Evolutionary conservation across 2,113 vertebrate species (phyloP), one percentile per base, ranked within the genome.

Genomic region (Riparia riparia): DNA sequence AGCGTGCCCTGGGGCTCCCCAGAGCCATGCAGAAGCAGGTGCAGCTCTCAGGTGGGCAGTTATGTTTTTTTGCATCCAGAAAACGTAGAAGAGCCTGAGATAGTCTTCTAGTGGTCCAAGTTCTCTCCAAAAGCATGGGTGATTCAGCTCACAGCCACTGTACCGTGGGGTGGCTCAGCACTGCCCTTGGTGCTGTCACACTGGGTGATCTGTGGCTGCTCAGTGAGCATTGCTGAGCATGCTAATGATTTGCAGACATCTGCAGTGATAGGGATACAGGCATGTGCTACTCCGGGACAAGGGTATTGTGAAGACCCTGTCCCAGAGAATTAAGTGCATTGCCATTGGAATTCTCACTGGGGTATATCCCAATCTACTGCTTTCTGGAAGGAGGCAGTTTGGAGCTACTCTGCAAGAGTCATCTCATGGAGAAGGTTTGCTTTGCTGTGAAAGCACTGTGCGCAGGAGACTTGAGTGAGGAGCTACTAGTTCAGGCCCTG

Each of bases 201-300:
- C 17, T 0, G 3, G 42, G 34, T 88, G 39, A 93, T 95, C 57
- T 39, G 44, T 41, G 81, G 69, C 57, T 78, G 51, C 76, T 96
- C 49, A 86, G 29, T 28, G 71, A 49, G 56, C 64, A 63, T 78
- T 90, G 81, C 66, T 86, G 88, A 92, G 72, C 47, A 22, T 4
- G 21, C 82, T 93, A 71, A 92, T 71, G 65, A 89, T 79, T 92
- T 93, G 92, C 79, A 81, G 86, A 84, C 69, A n/a, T 94, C 54
- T 90, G 93, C 94, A 94, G 71, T 56, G 94, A 56, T 0, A 73
- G 54, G 66, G 65, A 39, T 34, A 68, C 64, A 51, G 49, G 44
- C 50, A n/a, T 31, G 6, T 81, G 74, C 44, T 79, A 39, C 47
- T 86, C 16, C 26, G 58, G 58, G 88, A 73, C 50, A 63, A 93